A percentile compares a stretch with the other conserved stretches of the same genome.
Evolutionary conservation across 2,113 vertebrate genomes (phyloP).

Genomic region (Scartelaos histophorus): DNA sequence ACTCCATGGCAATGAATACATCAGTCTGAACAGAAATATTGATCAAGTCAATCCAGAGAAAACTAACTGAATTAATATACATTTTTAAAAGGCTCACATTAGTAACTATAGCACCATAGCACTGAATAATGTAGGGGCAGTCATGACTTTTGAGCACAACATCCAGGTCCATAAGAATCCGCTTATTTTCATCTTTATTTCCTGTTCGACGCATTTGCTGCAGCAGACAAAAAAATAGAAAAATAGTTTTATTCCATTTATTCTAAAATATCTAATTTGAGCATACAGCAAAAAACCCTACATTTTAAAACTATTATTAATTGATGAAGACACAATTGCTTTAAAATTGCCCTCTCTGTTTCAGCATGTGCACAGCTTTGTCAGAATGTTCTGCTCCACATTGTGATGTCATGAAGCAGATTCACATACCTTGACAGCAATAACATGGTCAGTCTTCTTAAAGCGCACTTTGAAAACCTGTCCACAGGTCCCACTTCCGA

Average conservation of each 20-base stretch:
- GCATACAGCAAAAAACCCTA: background rate
- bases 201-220: constrained; percentile 96
- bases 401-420: background rate
- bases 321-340: no score
- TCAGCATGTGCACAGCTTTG: no score
- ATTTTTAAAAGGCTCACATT: constrained; percentile 76
- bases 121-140: constrained; percentile 95
- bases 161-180: constrained; percentile 94
- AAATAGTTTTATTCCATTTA: background rate
- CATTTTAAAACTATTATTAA: background rate
- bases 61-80: background rate
- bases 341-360: no score
- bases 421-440: constrained; percentile 87
- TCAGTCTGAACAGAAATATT: constrained; percentile 79
- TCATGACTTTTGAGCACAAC: constrained; percentile 95
- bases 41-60: background rate
- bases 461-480: constrained; percentile 95
- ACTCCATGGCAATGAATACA: constrained; percentile 95
- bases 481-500: constrained; percentile 94
- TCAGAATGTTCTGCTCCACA: no score
- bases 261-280: background rate
- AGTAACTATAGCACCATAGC: constrained; percentile 94
- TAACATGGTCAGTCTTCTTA: constrained; percentile 88
- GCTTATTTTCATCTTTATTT: constrained; percentile 94
- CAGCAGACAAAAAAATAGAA: constrained; percentile 31